Percentiles rank a stretch among this genome's conserved stretches.
Evolutionary conservation across 2,113 vertebrate genomes (phyloP).

Genomic region (Nesoenas mayeri): DNA sequence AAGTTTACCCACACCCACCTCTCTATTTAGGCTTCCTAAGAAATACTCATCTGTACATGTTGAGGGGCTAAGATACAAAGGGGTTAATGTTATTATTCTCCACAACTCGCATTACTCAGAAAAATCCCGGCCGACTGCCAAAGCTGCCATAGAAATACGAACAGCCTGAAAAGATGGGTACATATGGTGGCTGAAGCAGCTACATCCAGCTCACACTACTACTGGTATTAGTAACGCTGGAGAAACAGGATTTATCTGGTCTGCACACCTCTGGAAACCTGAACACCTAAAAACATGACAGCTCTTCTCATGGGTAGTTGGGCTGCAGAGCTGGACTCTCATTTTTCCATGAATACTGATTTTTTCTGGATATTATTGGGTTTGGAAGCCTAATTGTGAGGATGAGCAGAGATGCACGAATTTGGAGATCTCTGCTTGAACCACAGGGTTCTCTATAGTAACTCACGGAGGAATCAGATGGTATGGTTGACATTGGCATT

Average conservation of each 20-base stretch:
- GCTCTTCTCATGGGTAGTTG: not conserved
- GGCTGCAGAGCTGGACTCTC: not conserved
- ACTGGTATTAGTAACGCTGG: not conserved
- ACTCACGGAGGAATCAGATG: not conserved
- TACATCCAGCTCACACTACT: not conserved
- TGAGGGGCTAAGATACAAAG: not conserved
- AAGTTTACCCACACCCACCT: not conserved
- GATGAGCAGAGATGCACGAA: not conserved
- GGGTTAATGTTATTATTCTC: slow-evolving; percentile 27
- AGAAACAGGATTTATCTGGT: not conserved
- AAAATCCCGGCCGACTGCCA: not conserved
- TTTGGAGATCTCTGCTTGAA: not conserved
- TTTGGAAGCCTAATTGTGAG: not conserved
- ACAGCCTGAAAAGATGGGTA: slow-evolving; percentile 7
- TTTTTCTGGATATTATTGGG: no score
- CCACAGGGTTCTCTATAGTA: not conserved
- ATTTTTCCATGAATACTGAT: no score
- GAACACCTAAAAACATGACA: rapidly evolving
- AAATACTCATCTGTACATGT: rapidly evolving
- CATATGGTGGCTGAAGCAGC: slow-evolving; percentile 2
- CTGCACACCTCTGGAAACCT: rapidly evolving
- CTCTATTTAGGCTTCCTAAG: not conserved
- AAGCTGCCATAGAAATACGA: not conserved
- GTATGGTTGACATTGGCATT: not conserved
- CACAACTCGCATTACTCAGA: slow-evolving; percentile 14